Percentiles rank a stretch among this genome's conserved stretches.
These are phyloP conservation scores for Lontra canadensis DNA, from an alignment of 2,113 vertebrate genomes.

Conservation along the genomic window DNA sequence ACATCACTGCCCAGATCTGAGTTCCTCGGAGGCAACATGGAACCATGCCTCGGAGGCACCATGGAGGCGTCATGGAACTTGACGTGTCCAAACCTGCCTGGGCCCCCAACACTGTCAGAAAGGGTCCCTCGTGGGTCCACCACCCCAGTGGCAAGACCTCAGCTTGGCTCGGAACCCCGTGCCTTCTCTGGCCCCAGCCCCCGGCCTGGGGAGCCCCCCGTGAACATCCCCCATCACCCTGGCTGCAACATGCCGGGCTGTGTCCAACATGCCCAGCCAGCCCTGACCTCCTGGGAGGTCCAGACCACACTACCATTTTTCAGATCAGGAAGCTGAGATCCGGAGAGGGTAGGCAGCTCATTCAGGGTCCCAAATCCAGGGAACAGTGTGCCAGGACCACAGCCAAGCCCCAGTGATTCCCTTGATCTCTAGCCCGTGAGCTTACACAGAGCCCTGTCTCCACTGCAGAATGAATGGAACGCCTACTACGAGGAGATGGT, in stretches of 20 bases:
- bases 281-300: background rate
- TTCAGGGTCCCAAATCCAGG: background rate
- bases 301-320: background rate
- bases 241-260: background rate
- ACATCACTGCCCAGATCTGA: background rate
- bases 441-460: accelerated
- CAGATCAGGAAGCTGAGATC: background rate
- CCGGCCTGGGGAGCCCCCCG: background rate
- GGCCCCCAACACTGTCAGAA: background rate
- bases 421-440: accelerated
- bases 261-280: background rate
- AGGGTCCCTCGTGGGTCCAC: background rate
- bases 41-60: too few relatives aligned
- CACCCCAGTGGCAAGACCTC: background rate
- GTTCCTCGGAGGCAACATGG: background rate
- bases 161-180: background rate
- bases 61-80: background rate
- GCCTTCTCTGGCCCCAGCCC: background rate
- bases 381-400: background rate
- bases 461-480: conserved; percentile 82
- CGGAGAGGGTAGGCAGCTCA: background rate
- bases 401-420: too few relatives aligned
- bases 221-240: background rate
- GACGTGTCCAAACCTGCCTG: background rate
- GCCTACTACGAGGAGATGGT: conserved; percentile 87